These are phyloP conservation scores for Colossoma macropomum DNA, from an alignment of 2,113 vertebrate species.

Conservation along the genomic window DNA sequence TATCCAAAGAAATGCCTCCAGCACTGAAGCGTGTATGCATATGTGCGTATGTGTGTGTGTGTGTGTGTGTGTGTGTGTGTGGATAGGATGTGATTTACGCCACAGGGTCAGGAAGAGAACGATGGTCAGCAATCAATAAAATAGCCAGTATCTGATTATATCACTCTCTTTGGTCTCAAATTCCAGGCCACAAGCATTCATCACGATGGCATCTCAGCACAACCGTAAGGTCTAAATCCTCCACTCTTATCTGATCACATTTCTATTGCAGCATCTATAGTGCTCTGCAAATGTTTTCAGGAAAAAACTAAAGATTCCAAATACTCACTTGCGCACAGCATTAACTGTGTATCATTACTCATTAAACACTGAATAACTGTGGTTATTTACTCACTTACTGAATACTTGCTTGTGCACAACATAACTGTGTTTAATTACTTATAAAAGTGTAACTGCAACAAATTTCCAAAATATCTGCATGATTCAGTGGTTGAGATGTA, in stretches of 20 bases:
- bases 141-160: constrained; percentile 45
- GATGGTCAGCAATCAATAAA: constrained; percentile 7
- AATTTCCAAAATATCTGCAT: too few species aligned
- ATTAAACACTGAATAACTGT: too few species aligned
- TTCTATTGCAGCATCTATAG: background rate
- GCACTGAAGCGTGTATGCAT: background rate
- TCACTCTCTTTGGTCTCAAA: constrained; percentile 26
- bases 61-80: background rate
- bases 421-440: too few species aligned
- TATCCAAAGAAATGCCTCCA: background rate
- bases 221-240: background rate
- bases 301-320: background rate
- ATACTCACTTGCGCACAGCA: background rate
- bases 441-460: too few species aligned
- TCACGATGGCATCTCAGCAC: background rate
- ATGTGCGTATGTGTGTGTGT: constrained; percentile 9
- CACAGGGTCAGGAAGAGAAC: constrained; percentile 20
- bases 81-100: constrained; percentile 41
- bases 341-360: background rate
- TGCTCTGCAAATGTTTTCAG: background rate
- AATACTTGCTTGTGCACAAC: too few species aligned
- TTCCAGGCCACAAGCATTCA: constrained; percentile 34
- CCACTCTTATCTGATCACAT: constrained; percentile 12
- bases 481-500: too few species aligned
- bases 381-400: too few species aligned